Percentiles rank a stretch among this genome's conserved stretches.
Conservation (phyloP, 2,888 invertebrate species). For the Hypomecis atomaria region DNA sequence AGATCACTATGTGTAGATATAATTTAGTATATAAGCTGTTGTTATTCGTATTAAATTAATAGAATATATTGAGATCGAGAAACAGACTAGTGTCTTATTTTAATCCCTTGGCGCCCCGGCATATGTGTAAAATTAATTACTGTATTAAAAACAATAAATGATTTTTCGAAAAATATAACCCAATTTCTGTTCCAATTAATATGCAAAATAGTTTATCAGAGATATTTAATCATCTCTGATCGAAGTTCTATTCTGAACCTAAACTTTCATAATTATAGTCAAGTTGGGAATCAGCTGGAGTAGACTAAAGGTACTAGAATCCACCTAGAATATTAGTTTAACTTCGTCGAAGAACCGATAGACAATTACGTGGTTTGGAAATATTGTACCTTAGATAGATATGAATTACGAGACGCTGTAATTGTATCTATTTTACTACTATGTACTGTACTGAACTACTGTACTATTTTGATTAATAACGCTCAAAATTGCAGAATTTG, state of each 20-base stretch:
- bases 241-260: slow-evolving; percentile 12
- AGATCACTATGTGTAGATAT: no score
- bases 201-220: slow-evolving; percentile 10
- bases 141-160: no score
- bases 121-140: no score
- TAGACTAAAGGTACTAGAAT: slow-evolving; percentile 12
- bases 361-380: slow-evolving; percentile 3
- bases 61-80: no score
- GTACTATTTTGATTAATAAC: no score
- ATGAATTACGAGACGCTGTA: not conserved
- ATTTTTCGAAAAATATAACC: no score
- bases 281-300: slow-evolving; percentile 8
- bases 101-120: no score
- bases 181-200: slow-evolving; percentile 2
- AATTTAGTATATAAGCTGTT: no score
- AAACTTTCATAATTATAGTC: slow-evolving; percentile 22
- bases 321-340: slow-evolving; percentile 6
- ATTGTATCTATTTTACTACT: not conserved
- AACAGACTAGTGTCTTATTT: no score
- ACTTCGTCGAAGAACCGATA: slow-evolving; percentile 11
- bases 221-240: slow-evolving; percentile 14
- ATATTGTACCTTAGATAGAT: not conserved
- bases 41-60: no score
- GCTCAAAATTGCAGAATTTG: no score
- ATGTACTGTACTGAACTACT: no score